Evolutionary conservation across 2,888 invertebrate species (phyloP), one percentile per base, ranked within the genome.

Genomic region (Muschampia plurimacula): DNA sequence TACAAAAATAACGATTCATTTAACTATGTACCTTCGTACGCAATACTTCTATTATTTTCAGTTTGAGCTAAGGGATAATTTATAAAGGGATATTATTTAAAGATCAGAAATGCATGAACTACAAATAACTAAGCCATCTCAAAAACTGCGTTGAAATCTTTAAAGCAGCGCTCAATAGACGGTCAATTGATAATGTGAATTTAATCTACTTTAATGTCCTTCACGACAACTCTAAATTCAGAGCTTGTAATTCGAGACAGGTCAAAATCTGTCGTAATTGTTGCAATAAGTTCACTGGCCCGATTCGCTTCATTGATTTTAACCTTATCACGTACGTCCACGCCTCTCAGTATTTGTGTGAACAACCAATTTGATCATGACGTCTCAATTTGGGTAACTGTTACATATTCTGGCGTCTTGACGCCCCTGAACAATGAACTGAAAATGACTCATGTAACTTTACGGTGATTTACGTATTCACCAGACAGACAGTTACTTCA

Each of bases 351-450:
- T 86, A 75, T 86, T 85, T 87, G 87, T 92, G 89, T 90, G 89
- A 85, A 84, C 82, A 85, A 87, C 76, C 84, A 87, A 89, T 91
- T 89, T 86, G 86, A 75, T 84, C 78, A 84, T 89, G 87, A 91
- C 87, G 89, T 89, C 84, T 89, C 84, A 85, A 92, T 91, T 91
- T 89, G 82, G 90, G 87, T 89, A 89, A 91, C 88, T 91, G 92
- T 91, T 90, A 91, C 89, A 83, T 80, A 81, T 83, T 74, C 69
- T 77, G 74, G 70, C 57, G 69, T 70, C 64, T 76, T 73, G 32
- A 60, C 57, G 59, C 77, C 76, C 74, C 83, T 88, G 87, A 89
- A 91, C 89, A 86, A 84, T 89, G 91, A 88, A 88, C 90, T 90
- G 87, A 89, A 89, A 89, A 83, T 92, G 91, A 92, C 82, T 93